Evolutionary conservation across 2,797 vertebrate species (phyloP), one percentile per base, ranked within the genome.

Genomic region (Poecile montanus): DNA sequence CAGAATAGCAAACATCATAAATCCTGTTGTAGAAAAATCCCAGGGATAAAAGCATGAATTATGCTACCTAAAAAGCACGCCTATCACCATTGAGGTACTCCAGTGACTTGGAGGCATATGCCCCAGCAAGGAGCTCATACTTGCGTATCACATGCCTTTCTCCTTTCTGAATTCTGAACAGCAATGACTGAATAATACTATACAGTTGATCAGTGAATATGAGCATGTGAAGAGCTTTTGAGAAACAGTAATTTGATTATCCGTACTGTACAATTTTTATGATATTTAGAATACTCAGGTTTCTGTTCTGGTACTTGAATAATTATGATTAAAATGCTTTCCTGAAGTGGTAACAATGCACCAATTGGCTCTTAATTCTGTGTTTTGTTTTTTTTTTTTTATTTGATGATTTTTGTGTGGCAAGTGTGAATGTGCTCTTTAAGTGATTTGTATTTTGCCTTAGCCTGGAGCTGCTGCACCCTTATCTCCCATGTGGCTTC

Each of bases 1-100:
- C 62, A n/a, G 1, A 8, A n/a, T 1, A 8, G 27, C 27, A 30
- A 38, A 8, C 8, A 15, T 84, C 0, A 0, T 72, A 68, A 87
- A 30, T 74, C 15, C 13, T 70, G 5, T 19, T 42, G 18, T 42
- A 9, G 60, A 17, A 76, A 62, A 89, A 66, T 50, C 51, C 22
- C 72, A 77, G 57, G 63, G 44, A 53, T 11, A 42, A 83, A 91
- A 81, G 2, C 21, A 16, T 22, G 8, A n/a, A n/a, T 54, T 80
- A 7, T 9, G 3, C 16, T 86, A 42, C 18, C 10, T 26, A 38
- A 61, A 61, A 7, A 61, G 23, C 14, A 77, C 70, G 32, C 11
- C 22, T 74, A 1, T 74, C 62, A 60, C 29, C 16, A 1, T 32
- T 57, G 45, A 77, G 53, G 53, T 58, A 70, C 18, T 12, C 8